These are phyloP conservation scores for Anthoptus insignis DNA, from an alignment of 2,888 invertebrate species.

Conservation along the genomic window DNA sequence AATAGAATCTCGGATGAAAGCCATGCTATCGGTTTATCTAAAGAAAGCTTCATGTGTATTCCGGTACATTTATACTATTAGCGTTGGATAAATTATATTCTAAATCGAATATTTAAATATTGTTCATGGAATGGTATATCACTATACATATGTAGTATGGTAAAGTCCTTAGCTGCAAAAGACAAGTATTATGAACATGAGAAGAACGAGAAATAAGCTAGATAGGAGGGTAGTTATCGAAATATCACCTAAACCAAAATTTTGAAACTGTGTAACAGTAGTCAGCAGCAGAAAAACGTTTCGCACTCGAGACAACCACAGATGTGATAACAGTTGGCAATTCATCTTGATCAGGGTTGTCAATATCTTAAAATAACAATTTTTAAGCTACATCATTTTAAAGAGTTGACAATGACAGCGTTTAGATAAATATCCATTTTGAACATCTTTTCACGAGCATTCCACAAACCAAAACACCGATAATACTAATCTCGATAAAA, in stretches of 20 bases:
- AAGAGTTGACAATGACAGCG: not conserved
- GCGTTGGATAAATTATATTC: no score
- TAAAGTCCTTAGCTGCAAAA: no score
- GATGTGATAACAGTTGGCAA: conserved; percentile 1
- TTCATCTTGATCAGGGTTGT: not conserved
- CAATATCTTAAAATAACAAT: not conserved
- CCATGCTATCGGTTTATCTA: not conserved
- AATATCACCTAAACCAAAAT: not conserved
- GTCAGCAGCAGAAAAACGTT: not conserved
- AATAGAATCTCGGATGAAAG: conserved; percentile 8
- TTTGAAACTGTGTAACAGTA: not conserved
- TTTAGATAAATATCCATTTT: not conserved
- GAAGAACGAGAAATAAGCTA: no score
- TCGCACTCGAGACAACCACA: not conserved
- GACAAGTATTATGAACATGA: no score
- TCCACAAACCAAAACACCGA: no score
- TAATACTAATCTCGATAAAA: not conserved
- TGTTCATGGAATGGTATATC: no score
- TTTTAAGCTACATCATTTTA: no score
- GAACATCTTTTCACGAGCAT: no score
- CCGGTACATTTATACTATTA: not conserved
- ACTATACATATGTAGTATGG: no score
- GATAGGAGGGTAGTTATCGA: no score
- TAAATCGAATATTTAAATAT: no score
- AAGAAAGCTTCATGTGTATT: conserved; percentile 1